Percentiles rank a stretch among this genome's conserved stretches.
Conservation (phyloP, 2,797 vertebrate species). For the Synanceia verrucosa region DNA sequence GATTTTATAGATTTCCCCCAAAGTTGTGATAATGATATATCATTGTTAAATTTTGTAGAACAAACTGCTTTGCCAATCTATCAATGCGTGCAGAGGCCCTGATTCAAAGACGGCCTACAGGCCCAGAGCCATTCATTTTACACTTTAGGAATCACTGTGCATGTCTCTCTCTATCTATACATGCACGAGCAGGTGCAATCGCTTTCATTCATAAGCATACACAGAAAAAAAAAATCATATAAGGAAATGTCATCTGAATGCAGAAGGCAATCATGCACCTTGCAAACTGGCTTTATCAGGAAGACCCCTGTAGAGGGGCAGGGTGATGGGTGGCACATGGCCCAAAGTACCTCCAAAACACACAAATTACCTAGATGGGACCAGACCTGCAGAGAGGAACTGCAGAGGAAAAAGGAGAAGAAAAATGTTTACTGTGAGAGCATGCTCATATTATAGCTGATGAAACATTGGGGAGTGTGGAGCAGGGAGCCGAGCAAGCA, state of each 20-base stretch:
- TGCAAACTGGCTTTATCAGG: slow-evolving; percentile 28
- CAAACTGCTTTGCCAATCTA: slow-evolving; percentile 99
- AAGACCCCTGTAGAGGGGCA: slow-evolving; percentile 24
- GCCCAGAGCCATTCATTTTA: slow-evolving; percentile 23
- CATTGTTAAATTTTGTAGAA: slow-evolving; percentile 99
- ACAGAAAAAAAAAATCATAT: background rate
- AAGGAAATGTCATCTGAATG: slow-evolving; percentile 19
- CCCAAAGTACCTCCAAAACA: slow-evolving; percentile 57
- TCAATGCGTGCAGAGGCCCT: slow-evolving; percentile 89
- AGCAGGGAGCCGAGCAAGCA: slow-evolving; percentile 43
- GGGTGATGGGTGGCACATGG: slow-evolving; percentile 50
- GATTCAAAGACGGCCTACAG: slow-evolving; percentile 79
- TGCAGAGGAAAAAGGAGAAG: slow-evolving; percentile 59
- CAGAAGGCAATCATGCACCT: slow-evolving; percentile 16
- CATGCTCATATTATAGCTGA: slow-evolving; percentile 70
- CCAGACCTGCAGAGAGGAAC: slow-evolving; percentile 45
- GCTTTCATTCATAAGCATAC: slow-evolving; percentile 5
- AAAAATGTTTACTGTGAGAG: slow-evolving; percentile 77
- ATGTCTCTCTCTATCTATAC: background rate
- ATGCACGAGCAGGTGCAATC: slow-evolving; percentile 2
- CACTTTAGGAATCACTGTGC: slow-evolving; percentile 13
- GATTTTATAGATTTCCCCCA: slow-evolving; percentile 99
- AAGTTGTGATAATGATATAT: slow-evolving; percentile 99
- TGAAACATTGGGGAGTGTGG: slow-evolving; percentile 65
- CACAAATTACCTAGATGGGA: slow-evolving; percentile 59